Conservation (phyloP, 2,797 vertebrate genomes). For the Myotis vivesi region DNA sequence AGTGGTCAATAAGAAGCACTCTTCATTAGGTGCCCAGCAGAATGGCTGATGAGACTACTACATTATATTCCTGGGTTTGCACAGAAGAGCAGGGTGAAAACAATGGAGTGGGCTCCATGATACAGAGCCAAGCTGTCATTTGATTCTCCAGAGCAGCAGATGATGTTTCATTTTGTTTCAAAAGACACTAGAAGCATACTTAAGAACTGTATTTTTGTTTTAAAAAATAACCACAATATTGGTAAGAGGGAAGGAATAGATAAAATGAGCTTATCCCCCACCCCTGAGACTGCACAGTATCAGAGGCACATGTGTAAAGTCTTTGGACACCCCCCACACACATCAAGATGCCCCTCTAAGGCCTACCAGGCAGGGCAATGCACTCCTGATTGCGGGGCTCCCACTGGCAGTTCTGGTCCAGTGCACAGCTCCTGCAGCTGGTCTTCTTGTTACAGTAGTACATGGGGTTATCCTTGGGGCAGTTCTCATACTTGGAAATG, state of each 20-base stretch:
- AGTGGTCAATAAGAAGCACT: background rate
- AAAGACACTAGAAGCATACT: background rate
- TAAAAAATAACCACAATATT: background rate
- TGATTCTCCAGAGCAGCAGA: background rate
- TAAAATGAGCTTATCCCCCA: background rate
- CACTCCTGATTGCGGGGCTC: slow-evolving; percentile 97
- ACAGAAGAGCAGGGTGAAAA: background rate
- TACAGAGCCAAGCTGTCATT: background rate
- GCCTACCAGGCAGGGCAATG: slow-evolving; percentile 92
- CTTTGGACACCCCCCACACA: background rate
- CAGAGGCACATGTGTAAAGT: background rate
- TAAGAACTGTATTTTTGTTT: slow-evolving; percentile 12
- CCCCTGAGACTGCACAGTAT: background rate
- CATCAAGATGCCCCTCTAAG: background rate
- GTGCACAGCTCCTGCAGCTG: slow-evolving; percentile 97
- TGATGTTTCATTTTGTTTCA: background rate
- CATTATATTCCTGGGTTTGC: background rate
- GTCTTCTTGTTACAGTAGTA: slow-evolving; percentile 97
- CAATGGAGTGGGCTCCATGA: background rate
- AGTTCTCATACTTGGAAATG: slow-evolving; percentile 87
- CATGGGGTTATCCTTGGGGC: slow-evolving; percentile 94
- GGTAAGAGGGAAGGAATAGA: background rate
- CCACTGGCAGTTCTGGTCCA: slow-evolving; percentile 99
- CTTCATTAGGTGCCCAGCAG: background rate
- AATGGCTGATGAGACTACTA: background rate